A percentile compares a stretch with the other conserved stretches of the same genome.
Evolutionary conservation across 2,113 vertebrate genomes (phyloP).

Genomic region (Acrocephalus arundinaceus): DNA sequence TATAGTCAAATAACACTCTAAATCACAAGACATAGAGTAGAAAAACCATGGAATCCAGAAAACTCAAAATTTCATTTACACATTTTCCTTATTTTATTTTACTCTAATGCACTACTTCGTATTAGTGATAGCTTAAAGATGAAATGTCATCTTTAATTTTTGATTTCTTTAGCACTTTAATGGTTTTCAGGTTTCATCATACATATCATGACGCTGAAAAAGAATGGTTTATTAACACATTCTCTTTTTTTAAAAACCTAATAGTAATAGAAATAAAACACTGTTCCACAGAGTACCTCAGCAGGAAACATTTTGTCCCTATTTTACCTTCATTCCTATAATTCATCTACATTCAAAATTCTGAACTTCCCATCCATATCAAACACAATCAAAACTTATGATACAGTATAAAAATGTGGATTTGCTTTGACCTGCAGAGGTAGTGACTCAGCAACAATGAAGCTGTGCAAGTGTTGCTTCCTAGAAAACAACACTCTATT

Average conservation of each 20-base stretch:
- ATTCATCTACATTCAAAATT: background rate
- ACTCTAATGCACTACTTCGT: background rate
- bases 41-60: background rate
- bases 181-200: background rate
- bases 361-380: background rate
- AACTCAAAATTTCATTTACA: background rate
- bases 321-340: background rate
- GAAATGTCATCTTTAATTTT: slow-evolving; percentile 1
- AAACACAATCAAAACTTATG: background rate
- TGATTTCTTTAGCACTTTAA: slow-evolving; percentile 10
- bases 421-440: background rate
- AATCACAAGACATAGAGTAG: background rate
- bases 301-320: background rate
- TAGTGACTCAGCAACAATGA: background rate
- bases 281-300: background rate
- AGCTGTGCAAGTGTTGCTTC: background rate
- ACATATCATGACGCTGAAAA: background rate
- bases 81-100: background rate
- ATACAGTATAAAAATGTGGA: background rate
- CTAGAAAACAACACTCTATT: background rate
- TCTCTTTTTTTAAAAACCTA: background rate
- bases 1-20: background rate
- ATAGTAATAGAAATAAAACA: background rate
- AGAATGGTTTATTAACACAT: background rate
- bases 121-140: slow-evolving; percentile 3